phyloP scores from a whole-genome alignment of 2,797 vertebrate species.

The Sebastes alutus region DNA sequence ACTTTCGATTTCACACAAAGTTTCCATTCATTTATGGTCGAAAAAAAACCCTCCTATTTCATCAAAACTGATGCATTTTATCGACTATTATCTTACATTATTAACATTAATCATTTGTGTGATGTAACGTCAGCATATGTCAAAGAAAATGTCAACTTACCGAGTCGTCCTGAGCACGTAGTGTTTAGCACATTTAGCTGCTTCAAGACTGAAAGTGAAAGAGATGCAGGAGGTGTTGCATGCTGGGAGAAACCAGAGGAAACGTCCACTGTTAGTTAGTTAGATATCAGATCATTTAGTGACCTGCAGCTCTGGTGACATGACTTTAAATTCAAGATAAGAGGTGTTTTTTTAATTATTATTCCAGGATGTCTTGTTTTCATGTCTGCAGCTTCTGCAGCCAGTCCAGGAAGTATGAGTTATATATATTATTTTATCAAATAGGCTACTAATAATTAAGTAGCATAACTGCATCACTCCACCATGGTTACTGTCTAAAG shows the following conservation, averaged over 20 bases:
- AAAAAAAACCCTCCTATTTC: rapidly evolving
- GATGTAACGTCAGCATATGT: too few species aligned
- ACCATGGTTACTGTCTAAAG: not conserved
- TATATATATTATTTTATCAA: not conserved
- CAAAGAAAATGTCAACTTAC: slow-evolving; percentile 9
- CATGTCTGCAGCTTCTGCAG: not conserved
- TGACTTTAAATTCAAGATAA: not conserved
- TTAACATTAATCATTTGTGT: rapidly evolving
- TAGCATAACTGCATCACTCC: not conserved
- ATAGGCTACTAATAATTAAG: not conserved
- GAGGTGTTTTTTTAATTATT: not conserved
- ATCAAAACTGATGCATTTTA: not conserved
- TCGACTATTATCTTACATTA: rapidly evolving
- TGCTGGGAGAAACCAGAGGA: slow-evolving; percentile 55
- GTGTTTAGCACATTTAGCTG: not conserved
- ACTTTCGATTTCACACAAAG: slow-evolving; percentile 32
- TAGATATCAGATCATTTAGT: not conserved
- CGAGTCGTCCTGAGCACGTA: not conserved
- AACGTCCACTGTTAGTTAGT: not conserved
- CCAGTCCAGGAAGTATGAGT: not conserved
- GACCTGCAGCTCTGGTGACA: not conserved
- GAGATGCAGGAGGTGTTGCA: slow-evolving; percentile 30
- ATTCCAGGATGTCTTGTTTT: too few species aligned
- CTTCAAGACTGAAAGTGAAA: slow-evolving; percentile 76
- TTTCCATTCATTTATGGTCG: not conserved